A percentile compares a stretch with the other conserved stretches of the same genome.
Conservation (phyloP, 2,113 vertebrate species). For the Sakesphorus luctuosus region DNA sequence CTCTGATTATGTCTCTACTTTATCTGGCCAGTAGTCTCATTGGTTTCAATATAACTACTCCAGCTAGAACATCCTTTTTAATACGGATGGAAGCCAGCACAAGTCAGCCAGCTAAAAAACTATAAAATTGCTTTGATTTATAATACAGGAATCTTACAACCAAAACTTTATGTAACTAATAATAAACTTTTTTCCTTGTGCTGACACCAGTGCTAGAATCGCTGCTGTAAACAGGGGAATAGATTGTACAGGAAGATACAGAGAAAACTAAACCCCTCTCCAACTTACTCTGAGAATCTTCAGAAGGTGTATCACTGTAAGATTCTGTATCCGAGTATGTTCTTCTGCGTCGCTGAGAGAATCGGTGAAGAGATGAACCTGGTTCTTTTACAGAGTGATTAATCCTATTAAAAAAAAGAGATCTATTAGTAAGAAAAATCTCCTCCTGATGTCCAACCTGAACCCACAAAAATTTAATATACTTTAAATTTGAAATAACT, state of each 20-base stretch:
- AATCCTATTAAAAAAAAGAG: conserved; percentile 65
- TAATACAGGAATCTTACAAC: neutral
- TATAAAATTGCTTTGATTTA: neutral
- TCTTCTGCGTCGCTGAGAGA: conserved; percentile 77
- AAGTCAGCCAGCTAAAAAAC: neutral
- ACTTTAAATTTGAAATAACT: neutral
- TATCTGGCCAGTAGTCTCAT: neutral
- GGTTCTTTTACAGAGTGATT: conserved; percentile 75
- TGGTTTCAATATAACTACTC: neutral
- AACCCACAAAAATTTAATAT: neutral
- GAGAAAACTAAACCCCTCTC: neutral
- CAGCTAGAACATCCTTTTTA: neutral
- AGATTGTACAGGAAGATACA: neutral
- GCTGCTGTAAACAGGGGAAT: neutral
- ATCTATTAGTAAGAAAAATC: neutral
- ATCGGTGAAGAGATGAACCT: conserved; percentile 67
- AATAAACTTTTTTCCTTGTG: neutral
- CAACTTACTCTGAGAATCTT: conserved; percentile 84
- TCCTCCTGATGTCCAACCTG: no score
- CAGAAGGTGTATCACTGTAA: conserved; percentile 69
- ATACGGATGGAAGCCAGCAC: neutral
- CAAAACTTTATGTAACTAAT: neutral
- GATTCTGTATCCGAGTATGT: conserved; percentile 84
- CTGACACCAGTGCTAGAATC: neutral
- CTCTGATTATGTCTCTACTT: neutral